Percentiles rank a stretch among this genome's conserved stretches.
Conservation (phyloP, 2,888 invertebrate genomes). For the Apodemia hepburni region DNA sequence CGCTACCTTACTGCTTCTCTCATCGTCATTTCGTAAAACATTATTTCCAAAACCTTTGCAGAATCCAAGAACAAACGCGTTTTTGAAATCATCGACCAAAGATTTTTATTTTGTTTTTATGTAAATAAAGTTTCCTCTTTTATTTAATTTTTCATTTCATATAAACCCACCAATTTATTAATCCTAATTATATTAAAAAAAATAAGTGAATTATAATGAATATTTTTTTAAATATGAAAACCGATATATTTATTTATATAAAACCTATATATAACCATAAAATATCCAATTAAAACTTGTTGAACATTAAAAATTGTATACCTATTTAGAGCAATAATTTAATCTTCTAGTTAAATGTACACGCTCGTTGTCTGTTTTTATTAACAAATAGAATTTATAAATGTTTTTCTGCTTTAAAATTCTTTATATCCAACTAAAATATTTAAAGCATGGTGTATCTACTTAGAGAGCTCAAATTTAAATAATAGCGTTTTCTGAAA, state of each 20-base stretch:
- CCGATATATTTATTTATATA: slow-evolving; percentile 30
- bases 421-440: slow-evolving; percentile 14
- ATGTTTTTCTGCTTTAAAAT: slow-evolving; percentile 48
- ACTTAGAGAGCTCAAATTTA: slow-evolving; percentile 13
- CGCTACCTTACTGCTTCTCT: slow-evolving; percentile 72
- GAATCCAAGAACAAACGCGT: slow-evolving; percentile 19
- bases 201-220: slow-evolving; percentile 48
- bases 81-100: slow-evolving; percentile 42
- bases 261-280: slow-evolving; percentile 45
- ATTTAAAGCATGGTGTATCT: slow-evolving; percentile 6
- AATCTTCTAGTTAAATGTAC: slow-evolving; percentile 52
- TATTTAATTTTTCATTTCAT: slow-evolving; percentile 40
- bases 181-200: slow-evolving; percentile 31
- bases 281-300: slow-evolving; percentile 34
- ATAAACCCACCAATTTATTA: slow-evolving; percentile 16
- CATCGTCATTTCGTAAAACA: slow-evolving; percentile 45
- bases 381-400: slow-evolving; percentile 53
- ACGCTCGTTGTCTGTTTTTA: slow-evolving; percentile 64
- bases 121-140: slow-evolving; percentile 53
- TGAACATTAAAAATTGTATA: slow-evolving; percentile 51
- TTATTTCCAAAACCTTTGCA: slow-evolving; percentile 24
- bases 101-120: slow-evolving; percentile 42
- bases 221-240: slow-evolving; percentile 35
- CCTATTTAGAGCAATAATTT: slow-evolving; percentile 68
- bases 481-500: slow-evolving; percentile 12